These are phyloP conservation scores for Pinna nobilis DNA, from an alignment of 1,140 invertebrate species.

Conservation along the genomic window DNA sequence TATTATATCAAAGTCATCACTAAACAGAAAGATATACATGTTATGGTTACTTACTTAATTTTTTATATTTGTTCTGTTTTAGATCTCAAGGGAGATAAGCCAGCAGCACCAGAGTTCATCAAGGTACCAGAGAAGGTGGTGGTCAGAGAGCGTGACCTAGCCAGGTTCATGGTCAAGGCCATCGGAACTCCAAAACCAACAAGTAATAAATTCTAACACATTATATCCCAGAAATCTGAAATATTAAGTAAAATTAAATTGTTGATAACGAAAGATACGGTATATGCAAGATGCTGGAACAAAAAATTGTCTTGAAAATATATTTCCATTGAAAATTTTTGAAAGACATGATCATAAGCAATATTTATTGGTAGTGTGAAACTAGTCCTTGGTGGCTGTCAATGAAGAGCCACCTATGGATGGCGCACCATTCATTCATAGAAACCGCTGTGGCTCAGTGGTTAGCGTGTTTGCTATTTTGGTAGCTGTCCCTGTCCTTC, in stretches of 20 bases:
- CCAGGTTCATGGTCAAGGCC: slow-evolving; percentile 84
- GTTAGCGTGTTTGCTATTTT: no score
- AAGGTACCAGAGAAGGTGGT: slow-evolving; percentile 90
- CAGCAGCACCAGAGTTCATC: slow-evolving; percentile 80
- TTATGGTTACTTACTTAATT: no score
- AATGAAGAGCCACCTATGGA: no score
- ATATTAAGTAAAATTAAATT: not conserved
- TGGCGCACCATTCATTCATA: no score
- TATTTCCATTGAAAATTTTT: no score
- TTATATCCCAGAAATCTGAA: not conserved
- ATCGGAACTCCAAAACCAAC: slow-evolving; percentile 92
- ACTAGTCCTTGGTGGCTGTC: no score
- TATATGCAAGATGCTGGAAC: no score
- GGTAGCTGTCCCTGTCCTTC: no score
- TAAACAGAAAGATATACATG: not conserved
- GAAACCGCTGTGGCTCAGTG: no score
- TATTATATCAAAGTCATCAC: not conserved
- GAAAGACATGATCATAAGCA: no score
- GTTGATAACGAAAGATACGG: not conserved
- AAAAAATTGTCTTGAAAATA: no score
- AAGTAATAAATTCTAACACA: slow-evolving; percentile 68
- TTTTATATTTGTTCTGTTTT: slow-evolving; percentile 9
- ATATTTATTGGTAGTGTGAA: no score
- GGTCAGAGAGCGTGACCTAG: slow-evolving; percentile 80
- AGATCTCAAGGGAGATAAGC: slow-evolving; percentile 63